These are phyloP conservation scores for Heliconius sara DNA, from an alignment of 2,888 invertebrate genomes.

Conservation along the genomic window DNA sequence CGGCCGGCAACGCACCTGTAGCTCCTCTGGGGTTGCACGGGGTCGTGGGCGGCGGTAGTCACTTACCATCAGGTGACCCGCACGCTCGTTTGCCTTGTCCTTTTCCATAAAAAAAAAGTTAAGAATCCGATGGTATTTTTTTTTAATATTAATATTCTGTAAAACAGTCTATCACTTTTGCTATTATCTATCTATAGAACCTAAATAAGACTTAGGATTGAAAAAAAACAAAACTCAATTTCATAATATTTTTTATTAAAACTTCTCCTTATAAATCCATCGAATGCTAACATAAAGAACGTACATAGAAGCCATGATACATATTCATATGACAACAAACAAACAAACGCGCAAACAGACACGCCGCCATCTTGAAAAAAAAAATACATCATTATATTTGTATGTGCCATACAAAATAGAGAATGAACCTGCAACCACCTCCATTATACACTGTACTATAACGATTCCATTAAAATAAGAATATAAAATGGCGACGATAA, in stretches of 20 bases:
- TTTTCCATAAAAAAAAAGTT: too few relatives aligned
- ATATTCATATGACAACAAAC: conserved; percentile 56
- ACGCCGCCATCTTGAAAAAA: conserved; percentile 54
- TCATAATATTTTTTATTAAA: conserved; percentile 81
- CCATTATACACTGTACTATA: not conserved
- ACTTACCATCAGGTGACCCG: too few relatives aligned
- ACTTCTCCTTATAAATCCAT: conserved; percentile 83
- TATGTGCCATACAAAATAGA: not conserved
- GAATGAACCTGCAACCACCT: not conserved
- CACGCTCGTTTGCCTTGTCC: too few relatives aligned
- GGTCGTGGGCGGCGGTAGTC: too few relatives aligned
- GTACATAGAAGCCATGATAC: conserved; percentile 77
- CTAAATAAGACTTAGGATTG: not conserved
- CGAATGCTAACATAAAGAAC: conserved; percentile 81
- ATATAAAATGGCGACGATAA: conserved; percentile 46
- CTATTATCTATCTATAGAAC: too few relatives aligned
- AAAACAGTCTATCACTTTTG: not conserved
- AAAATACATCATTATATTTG: not conserved
- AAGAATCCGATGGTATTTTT: too few relatives aligned
- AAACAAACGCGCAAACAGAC: conserved; percentile 53
- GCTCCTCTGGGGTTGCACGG: too few relatives aligned
- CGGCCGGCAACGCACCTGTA: too few relatives aligned
- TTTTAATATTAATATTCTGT: too few relatives aligned
- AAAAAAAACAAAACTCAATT: conserved; percentile 63
- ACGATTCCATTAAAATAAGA: not conserved